Conservation (phyloP, 2,113 vertebrate species). For the Apodemus sylvaticus region DNA sequence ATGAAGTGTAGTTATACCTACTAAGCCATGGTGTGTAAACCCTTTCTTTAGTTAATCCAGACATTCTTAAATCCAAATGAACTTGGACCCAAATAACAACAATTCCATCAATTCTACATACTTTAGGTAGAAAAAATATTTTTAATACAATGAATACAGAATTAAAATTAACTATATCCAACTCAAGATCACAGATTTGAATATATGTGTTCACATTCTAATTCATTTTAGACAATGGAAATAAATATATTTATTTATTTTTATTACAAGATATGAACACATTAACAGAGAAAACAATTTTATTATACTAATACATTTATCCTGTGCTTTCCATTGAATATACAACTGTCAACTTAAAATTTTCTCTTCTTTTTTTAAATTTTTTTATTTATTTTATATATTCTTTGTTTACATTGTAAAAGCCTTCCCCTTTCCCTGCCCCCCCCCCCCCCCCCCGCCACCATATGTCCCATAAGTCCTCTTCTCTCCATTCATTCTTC, state of each 20-base stretch:
- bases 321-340: neutral
- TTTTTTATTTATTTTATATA: too few relatives aligned
- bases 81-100: neutral
- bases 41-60: neutral
- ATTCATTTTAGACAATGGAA: neutral
- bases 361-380: too few relatives aligned
- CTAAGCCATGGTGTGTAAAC: neutral
- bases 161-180: slow-evolving; percentile 1
- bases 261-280: neutral
- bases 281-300: neutral
- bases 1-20: neutral
- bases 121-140: neutral
- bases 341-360: neutral
- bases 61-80: neutral
- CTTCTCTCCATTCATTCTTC: too few relatives aligned
- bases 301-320: neutral
- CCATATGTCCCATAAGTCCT: too few relatives aligned
- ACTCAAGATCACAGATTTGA: neutral
- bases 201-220: neutral
- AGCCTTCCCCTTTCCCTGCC: too few relatives aligned
- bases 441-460: too few relatives aligned
- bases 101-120: neutral
- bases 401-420: too few relatives aligned
- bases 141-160: neutral
- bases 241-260: neutral